Percentiles rank a stretch among this genome's conserved stretches.
Conservation (phyloP, 2,797 vertebrate genomes). For the Microhierax caerulescens region DNA sequence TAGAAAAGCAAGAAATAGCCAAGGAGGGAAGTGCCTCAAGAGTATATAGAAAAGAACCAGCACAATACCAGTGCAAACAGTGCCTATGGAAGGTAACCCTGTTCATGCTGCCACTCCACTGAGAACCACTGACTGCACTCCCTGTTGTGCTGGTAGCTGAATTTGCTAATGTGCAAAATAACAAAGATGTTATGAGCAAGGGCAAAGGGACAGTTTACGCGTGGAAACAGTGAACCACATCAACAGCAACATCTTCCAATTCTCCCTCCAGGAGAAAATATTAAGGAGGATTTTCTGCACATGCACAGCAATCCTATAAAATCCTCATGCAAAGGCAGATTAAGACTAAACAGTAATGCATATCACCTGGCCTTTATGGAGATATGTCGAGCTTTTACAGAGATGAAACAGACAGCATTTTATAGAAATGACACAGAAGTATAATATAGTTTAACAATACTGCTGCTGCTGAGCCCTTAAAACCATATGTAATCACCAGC, state of each 20-base stretch:
- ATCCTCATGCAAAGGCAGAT: neutral
- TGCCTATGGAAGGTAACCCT: neutral
- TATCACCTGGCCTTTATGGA: neutral
- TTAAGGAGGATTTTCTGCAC: neutral
- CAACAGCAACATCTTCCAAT: neutral
- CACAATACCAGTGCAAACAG: neutral
- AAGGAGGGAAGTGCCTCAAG: neutral
- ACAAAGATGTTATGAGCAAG: neutral
- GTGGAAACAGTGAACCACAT: neutral
- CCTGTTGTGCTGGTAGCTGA: neutral
- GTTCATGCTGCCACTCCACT: neutral
- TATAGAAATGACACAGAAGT: neutral
- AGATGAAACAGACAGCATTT: neutral
- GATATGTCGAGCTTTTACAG: neutral
- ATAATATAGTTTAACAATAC: neutral
- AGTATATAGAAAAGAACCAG: neutral
- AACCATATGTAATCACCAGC: neutral
- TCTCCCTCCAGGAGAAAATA: neutral
- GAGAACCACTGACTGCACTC: neutral
- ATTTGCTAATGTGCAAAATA: neutral
- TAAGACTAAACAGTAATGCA: neutral
- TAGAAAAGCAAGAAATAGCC: neutral
- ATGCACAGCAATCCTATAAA: neutral
- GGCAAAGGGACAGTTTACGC: neutral
- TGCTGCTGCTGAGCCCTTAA: neutral